Percentiles rank a stretch among this genome's conserved stretches.
Evolutionary conservation across 2,797 vertebrate species (phyloP).

Genomic region (Lutjanus campechanus): DNA sequence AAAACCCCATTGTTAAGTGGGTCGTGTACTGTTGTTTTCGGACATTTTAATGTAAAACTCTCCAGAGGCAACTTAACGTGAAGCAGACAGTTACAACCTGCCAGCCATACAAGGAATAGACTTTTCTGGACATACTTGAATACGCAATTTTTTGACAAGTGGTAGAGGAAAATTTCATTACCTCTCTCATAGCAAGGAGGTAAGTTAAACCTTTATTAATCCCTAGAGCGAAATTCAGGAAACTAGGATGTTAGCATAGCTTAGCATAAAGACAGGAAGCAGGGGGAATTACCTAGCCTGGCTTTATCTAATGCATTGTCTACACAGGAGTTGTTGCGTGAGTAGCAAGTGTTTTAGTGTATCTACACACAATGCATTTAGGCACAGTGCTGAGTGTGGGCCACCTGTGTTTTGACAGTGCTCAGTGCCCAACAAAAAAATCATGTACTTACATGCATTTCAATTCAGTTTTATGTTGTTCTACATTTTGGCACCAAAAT

Average conservation of each 20-base stretch:
- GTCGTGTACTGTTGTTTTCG: neutral
- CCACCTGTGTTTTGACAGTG: too few relatives aligned
- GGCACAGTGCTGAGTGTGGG: neutral
- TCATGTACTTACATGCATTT: too few relatives aligned
- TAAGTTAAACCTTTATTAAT: too few relatives aligned
- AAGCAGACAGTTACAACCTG: neutral
- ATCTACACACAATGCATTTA: neutral
- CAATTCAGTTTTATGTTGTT: too few relatives aligned
- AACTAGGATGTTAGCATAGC: too few relatives aligned
- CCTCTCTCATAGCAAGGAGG: too few relatives aligned
- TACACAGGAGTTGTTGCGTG: neutral
- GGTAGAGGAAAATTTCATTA: constrained; percentile 9
- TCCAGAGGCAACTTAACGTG: too few relatives aligned
- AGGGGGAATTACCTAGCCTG: neutral
- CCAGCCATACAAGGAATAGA: neutral
- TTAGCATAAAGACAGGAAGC: too few relatives aligned
- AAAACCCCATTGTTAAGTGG: neutral
- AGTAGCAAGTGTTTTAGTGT: neutral
- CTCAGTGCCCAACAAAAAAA: too few relatives aligned
- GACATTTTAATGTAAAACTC: neutral
- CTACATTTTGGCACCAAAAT: too few relatives aligned
- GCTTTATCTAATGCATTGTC: neutral
- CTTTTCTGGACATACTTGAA: neutral
- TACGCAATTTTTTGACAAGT: neutral
- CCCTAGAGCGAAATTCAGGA: too few relatives aligned